These are phyloP conservation scores for Halocynthia aurantium DNA, from an alignment of 23 tunicate genomes.

Conservation along the genomic window DNA sequence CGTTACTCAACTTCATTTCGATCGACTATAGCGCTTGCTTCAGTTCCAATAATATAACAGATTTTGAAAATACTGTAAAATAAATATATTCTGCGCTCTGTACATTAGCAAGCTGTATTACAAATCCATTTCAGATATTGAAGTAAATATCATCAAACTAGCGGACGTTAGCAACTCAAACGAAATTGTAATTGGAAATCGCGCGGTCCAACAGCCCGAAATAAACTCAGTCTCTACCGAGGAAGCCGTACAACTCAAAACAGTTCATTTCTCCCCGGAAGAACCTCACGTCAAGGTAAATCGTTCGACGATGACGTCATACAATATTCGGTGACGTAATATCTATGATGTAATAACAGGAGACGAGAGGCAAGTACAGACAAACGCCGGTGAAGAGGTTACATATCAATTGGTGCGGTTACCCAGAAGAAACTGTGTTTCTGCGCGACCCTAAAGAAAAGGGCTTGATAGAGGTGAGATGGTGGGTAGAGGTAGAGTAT, in stretches of 20 bases:
- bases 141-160: neutral
- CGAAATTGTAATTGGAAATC: neutral
- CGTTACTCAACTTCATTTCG: too few species aligned
- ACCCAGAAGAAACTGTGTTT: too few species aligned
- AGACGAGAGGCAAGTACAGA: constrained; percentile 21
- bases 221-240: neutral
- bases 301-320: neutral
- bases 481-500: too few species aligned
- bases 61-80: too few species aligned
- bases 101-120: neutral
- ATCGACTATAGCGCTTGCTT: too few species aligned
- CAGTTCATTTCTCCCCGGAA: constrained; percentile 12
- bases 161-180: neutral
- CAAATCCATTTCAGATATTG: neutral
- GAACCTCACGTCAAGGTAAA: constrained; percentile 16
- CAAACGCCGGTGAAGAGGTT: constrained; percentile 9
- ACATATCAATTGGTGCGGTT: neutral
- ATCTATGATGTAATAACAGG: neutral
- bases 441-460: too few species aligned
- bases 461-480: too few species aligned
- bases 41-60: too few species aligned
- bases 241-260: neutral
- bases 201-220: neutral
- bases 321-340: neutral
- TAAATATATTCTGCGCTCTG: too few species aligned